A percentile compares a stretch with the other conserved stretches of the same genome.
Evolutionary conservation across 2,797 vertebrate species (phyloP).

Genomic region (Pygocentrus nattereri): DNA sequence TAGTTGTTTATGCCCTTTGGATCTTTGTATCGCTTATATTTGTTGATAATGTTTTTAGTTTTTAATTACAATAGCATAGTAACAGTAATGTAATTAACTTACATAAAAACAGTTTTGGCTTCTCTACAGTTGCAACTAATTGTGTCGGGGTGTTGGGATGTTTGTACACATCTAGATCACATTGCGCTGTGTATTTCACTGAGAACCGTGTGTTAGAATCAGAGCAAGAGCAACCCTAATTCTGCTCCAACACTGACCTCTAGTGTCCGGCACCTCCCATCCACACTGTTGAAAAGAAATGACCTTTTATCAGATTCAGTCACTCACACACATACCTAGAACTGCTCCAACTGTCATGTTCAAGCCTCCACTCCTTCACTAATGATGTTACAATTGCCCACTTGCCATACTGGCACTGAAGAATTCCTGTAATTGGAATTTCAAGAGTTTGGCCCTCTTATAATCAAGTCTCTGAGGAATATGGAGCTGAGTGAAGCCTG

Average conservation of each 20-base stretch:
- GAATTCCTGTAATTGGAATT: slow-evolving; percentile 55
- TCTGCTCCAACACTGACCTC: slow-evolving; percentile 96
- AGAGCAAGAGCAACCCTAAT: slow-evolving; percentile 68
- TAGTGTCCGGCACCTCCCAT: slow-evolving; percentile 79
- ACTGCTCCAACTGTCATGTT: slow-evolving; percentile 74
- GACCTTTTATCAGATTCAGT: slow-evolving; percentile 70
- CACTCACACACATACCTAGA: slow-evolving; percentile 37
- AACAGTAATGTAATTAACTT: slow-evolving; percentile 58
- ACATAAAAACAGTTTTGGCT: no score
- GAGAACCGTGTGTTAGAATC: slow-evolving; percentile 1
- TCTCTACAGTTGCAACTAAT: neutral
- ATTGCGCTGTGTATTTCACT: slow-evolving; percentile 18
- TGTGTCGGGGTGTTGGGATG: no score
- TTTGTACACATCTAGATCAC: neutral
- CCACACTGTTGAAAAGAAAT: slow-evolving; percentile 20
- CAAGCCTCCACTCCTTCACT: slow-evolving; percentile 67
- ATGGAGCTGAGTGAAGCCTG: slow-evolving; percentile 39
- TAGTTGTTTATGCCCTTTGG: neutral
- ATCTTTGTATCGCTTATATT: neutral
- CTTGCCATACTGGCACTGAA: slow-evolving; percentile 55
- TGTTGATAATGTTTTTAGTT: neutral
- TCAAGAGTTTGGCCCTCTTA: slow-evolving; percentile 55
- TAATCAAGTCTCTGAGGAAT: slow-evolving; percentile 54
- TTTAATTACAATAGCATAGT: neutral
- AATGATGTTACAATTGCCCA: slow-evolving; percentile 67